Conservation (phyloP, 2,888 invertebrate genomes). For the Zygothrica quintamaculata region DNA sequence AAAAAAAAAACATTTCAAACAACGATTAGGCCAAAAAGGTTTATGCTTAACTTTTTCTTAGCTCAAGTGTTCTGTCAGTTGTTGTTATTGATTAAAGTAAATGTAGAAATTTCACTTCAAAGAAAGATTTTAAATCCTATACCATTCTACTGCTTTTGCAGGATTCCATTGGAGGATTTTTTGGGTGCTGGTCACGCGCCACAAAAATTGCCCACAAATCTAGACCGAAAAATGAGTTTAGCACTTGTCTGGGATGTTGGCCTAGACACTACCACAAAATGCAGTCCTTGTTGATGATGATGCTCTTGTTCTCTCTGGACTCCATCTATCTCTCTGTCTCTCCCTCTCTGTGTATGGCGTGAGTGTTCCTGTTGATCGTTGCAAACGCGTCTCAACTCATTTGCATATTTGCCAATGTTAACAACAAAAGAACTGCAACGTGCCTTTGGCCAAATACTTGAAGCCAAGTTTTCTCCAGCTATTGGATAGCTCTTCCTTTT, state of each 20-base stretch:
- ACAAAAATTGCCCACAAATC: constrained; percentile 64
- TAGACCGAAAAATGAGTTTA: constrained; percentile 32
- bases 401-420: constrained; percentile 82
- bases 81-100: constrained; percentile 36
- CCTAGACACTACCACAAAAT: constrained; percentile 51
- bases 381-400: constrained; percentile 68
- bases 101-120: constrained; percentile 22
- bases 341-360: too few species aligned
- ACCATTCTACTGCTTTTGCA: too few species aligned
- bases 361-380: constrained; percentile 44
- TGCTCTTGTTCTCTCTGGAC: constrained; percentile 28
- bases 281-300: constrained; percentile 42
- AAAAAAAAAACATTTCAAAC: constrained; percentile 30
- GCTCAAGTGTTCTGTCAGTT: constrained; percentile 50
- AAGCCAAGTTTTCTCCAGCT: constrained; percentile 4
- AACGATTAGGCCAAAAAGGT: constrained; percentile 39
- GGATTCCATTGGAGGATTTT: background rate
- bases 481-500: background rate
- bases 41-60: constrained; percentile 46
- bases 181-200: constrained; percentile 54
- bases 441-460: constrained; percentile 28
- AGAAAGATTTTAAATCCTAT: too few species aligned
- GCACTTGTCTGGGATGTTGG: constrained; percentile 31
- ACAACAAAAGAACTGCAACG: constrained; percentile 71
- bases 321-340: background rate